A percentile compares a stretch with the other conserved stretches of the same genome.
Conservation (phyloP, 2,888 invertebrate genomes). For the Cheilosia grossa region DNA sequence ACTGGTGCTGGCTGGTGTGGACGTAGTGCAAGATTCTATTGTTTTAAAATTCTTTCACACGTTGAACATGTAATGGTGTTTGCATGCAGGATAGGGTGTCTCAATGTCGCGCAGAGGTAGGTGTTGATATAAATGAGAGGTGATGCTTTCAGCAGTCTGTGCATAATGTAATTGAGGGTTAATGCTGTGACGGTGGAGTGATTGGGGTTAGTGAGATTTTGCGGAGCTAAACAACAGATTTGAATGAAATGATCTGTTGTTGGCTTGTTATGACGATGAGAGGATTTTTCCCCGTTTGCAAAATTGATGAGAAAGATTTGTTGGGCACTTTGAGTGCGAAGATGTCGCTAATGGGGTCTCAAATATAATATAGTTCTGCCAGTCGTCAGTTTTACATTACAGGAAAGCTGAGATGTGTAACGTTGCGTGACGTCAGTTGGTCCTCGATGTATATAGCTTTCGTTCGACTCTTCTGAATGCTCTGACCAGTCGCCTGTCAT, state of each 20-base stretch:
- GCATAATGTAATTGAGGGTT: constrained; percentile 29
- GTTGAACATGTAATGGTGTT: constrained; percentile 37
- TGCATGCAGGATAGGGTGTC: constrained; percentile 41
- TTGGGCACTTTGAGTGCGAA: too few species aligned
- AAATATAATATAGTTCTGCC: too few species aligned
- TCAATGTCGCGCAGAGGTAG: constrained; percentile 46
- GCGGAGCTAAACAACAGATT: neutral
- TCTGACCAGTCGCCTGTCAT: too few species aligned
- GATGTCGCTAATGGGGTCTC: too few species aligned
- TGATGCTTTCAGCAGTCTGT: constrained; percentile 4
- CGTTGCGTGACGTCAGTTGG: too few species aligned
- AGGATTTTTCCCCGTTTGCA: neutral
- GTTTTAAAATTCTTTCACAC: constrained; percentile 63
- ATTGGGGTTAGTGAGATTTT: constrained; percentile 28
- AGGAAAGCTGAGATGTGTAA: too few species aligned
- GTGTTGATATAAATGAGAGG: constrained; percentile 58
- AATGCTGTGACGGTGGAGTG: constrained; percentile 20
- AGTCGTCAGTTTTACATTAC: too few species aligned
- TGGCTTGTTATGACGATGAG: neutral
- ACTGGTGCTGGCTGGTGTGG: neutral
- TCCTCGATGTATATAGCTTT: too few species aligned
- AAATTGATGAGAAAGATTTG: neutral
- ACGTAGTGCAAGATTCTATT: constrained; percentile 42
- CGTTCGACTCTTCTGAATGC: too few species aligned
- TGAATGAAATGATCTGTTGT: neutral